A percentile compares a stretch with the other conserved stretches of the same genome.
Evolutionary conservation across 2,113 vertebrate species (phyloP).

Genomic region (Thryonomys swinderianus): DNA sequence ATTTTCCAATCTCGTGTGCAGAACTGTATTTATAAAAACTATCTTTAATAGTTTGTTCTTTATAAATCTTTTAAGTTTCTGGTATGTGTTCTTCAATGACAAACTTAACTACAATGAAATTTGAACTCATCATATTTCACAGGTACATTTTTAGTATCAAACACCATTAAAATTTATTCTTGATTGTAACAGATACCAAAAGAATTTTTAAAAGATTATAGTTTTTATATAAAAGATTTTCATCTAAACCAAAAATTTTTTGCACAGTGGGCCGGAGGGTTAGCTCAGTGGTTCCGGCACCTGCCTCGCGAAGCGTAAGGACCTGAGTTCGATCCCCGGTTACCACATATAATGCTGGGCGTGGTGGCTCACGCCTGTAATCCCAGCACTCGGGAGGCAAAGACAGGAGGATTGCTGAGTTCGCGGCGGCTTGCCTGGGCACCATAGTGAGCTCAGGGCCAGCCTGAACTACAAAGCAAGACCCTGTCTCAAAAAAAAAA

Average conservation of each 20-base stretch:
- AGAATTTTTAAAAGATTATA: slow-evolving; percentile 72
- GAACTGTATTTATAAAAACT: neutral
- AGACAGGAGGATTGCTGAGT: too few species aligned
- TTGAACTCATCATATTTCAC: slow-evolving; percentile 50
- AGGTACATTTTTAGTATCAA: slow-evolving; percentile 79
- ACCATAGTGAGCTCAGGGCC: too few species aligned
- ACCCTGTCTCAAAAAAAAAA: too few species aligned
- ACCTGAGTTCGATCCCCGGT: too few species aligned
- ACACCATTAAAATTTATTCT: slow-evolving; percentile 80
- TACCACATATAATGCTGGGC: too few species aligned
- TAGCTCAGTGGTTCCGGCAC: too few species aligned
- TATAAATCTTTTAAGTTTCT: slow-evolving; percentile 2
- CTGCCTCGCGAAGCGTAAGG: too few species aligned
- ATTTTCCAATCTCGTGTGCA: neutral
- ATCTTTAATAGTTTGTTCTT: neutral
- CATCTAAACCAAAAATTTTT: slow-evolving; percentile 75
- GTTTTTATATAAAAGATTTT: slow-evolving; percentile 79
- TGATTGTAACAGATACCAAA: slow-evolving; percentile 77
- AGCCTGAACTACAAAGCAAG: too few species aligned
- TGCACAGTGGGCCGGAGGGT: too few species aligned
- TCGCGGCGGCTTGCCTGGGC: too few species aligned
- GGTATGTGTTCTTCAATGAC: slow-evolving; percentile 39
- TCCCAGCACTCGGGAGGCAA: too few species aligned
- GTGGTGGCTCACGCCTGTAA: too few species aligned
- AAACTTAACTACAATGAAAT: slow-evolving; percentile 78